phyloP scores from a whole-genome alignment of 1,140 invertebrate genomes.

The Bactericera cockerelli region DNA sequence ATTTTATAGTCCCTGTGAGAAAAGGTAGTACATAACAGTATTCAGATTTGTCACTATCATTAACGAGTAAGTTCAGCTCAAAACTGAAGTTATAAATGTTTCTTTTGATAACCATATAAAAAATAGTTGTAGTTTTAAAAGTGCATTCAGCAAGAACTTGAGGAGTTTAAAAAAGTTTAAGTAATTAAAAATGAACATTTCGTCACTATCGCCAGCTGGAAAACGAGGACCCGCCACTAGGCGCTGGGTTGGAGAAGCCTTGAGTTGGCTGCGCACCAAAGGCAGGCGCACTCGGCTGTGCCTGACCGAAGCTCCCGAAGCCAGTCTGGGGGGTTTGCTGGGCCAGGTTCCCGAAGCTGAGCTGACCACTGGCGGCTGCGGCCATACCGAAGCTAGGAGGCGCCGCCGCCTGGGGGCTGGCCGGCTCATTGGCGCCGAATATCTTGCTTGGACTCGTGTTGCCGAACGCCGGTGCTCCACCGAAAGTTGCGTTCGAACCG shows the following conservation, averaged over 20 bases:
- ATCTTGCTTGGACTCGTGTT: slow-evolving; percentile 11
- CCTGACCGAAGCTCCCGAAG: neutral
- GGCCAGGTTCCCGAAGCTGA: neutral
- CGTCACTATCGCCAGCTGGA: slow-evolving; percentile 3
- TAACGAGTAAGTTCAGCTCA: too few species aligned
- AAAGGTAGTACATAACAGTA: too few species aligned
- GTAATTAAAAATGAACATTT: too few species aligned
- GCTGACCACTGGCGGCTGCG: neutral
- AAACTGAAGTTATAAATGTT: too few species aligned
- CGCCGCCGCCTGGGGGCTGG: slow-evolving; percentile 19
- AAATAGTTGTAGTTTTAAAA: too few species aligned
- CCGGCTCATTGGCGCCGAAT: slow-evolving; percentile 15
- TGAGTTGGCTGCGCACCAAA: neutral
- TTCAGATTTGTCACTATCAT: too few species aligned
- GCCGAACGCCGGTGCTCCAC: slow-evolving; percentile 20
- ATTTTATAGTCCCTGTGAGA: too few species aligned
- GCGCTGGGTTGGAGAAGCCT: neutral
- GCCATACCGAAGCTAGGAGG: neutral
- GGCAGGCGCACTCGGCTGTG: neutral
- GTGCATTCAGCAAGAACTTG: too few species aligned
- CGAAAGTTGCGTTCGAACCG: slow-evolving; percentile 34
- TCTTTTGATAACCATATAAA: too few species aligned
- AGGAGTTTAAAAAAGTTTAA: too few species aligned
- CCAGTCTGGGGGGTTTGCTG: neutral
- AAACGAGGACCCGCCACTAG: neutral